Base-by-base conservation (phyloP, 2,113 vertebrate genomes). In the Mesitornis unicolor region DNA sequence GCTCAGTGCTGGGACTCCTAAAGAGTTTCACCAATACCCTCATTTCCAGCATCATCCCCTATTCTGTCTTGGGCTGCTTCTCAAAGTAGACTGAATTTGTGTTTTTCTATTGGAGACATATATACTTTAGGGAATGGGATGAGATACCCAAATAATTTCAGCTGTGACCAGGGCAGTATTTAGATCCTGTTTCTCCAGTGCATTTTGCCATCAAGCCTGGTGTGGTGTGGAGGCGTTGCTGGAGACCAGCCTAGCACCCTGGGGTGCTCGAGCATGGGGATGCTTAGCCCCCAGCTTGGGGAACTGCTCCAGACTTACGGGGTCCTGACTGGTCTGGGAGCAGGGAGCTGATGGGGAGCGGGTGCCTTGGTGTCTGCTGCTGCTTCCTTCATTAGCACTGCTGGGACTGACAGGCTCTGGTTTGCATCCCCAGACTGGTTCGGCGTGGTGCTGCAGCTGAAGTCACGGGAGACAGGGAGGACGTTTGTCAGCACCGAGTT, bases 401-500 rank as follows among this genome's bases (percentile, higher is more conserved):
- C 33, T 8, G 31, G 36, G 8, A 13, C 63, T 81, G 63, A 31
- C 24, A 7, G 53, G 82, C 65, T 84, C 42, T 48, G 65, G 35
- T 87, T 64, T 67, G 45, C 11, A 2, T 63, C 76, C 87, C 45
- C 97, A 99, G 99, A 99, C 85, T 99, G 99, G 99, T 99, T 99
- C 9, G 99, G 99, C 0, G 98, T 99, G 45, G 99, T 99, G 92
- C 98, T 99, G 50, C 98, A 99, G 92, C 98, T 99, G 84, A 99
- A 99, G 90, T 99, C 99, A 8, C 99, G 96, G 97, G 99, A 99
- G 97, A 99, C 99, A 0, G 98, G 99, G 59, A 99, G 99, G 98
- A 99, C 98, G 87, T 98, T 99, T 21, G 99, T 99, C 97, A 99
- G 99, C 98, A 99, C 99, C 0, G 99, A 99, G 97, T 99, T 99